These are phyloP conservation scores for Diadumene lineata DNA, from an alignment of 92 coral and sea anemone genomes.

Conservation along the genomic window DNA sequence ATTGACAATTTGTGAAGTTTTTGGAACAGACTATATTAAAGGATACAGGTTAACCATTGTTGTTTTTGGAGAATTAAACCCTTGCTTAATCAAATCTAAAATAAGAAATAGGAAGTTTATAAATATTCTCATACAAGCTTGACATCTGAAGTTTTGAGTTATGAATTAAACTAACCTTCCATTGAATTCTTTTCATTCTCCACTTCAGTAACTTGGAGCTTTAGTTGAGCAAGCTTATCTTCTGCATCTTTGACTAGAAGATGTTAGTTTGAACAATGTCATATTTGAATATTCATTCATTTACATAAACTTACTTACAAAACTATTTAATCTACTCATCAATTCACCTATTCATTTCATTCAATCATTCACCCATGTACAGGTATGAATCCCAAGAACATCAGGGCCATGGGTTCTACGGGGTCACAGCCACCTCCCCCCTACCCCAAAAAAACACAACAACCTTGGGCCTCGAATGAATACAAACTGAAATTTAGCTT, in stretches of 20 bases:
- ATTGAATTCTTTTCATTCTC: conserved; percentile 66
- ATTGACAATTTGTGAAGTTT: not conserved
- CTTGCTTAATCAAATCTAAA: not conserved
- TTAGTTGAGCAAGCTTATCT: conserved; percentile 43
- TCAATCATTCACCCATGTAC: not conserved
- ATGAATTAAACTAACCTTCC: conserved; percentile 53
- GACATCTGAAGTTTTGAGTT: not conserved
- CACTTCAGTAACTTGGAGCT: conserved; percentile 55
- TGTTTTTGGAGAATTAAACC: conserved; percentile 46
- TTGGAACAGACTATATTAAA: not conserved
- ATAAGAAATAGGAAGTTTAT: not conserved
- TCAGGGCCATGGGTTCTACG: too few species aligned
- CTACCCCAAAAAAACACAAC: too few species aligned
- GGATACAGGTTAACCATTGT: conserved; percentile 86
- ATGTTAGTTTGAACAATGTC: not conserved
- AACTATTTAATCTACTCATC: not conserved
- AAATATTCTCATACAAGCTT: not conserved
- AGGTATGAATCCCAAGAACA: too few species aligned
- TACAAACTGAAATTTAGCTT: too few species aligned
- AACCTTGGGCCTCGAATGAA: too few species aligned
- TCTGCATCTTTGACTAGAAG: conserved; percentile 53
- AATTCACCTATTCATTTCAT: not conserved
- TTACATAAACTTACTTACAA: too few species aligned
- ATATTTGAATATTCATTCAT: not conserved
- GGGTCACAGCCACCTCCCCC: too few species aligned